phyloP scores from a whole-genome alignment of 2,888 invertebrate genomes.

The Caenorhabditis plicata region DNA sequence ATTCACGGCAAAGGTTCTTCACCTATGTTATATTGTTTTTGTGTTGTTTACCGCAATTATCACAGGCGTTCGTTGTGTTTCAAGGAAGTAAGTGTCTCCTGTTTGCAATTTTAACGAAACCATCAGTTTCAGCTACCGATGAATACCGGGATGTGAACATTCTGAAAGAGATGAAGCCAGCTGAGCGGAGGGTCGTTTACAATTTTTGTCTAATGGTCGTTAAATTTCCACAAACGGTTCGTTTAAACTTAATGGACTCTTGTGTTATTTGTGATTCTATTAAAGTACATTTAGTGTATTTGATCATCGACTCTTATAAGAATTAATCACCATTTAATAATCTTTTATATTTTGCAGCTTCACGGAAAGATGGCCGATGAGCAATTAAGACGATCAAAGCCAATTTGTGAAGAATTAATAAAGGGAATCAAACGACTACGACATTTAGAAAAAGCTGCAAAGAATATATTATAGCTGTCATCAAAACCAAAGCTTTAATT shows the following conservation, averaged over 20 bases:
- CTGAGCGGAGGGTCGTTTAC: conserved; percentile 26
- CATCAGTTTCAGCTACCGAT: conserved; percentile 20
- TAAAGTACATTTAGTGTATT: not conserved
- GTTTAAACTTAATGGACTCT: not conserved
- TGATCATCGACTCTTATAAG: not conserved
- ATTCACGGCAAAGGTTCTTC: conserved; percentile 32
- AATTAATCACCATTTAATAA: not conserved
- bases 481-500: no score
- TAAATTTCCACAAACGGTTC: conserved; percentile 20
- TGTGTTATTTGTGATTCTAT: not conserved
- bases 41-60: conserved; percentile 26
- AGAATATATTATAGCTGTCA: no score
- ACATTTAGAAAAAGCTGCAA: conserved; percentile 11
- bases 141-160: conserved; percentile 27
- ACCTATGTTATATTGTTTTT: conserved; percentile 25
- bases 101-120: not conserved
- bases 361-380: conserved; percentile 18
- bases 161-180: conserved; percentile 22
- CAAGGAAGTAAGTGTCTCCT: conserved; percentile 27
- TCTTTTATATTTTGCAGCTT: conserved; percentile 14
- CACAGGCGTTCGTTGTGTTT: conserved; percentile 25
- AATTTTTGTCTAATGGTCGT: conserved; percentile 28
- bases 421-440: conserved; percentile 23
- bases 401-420: conserved; percentile 25
- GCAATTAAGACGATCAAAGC: conserved; percentile 25